These are phyloP conservation scores for Neogobius melanostomus DNA, from an alignment of 2,113 vertebrate genomes.

Conservation along the genomic window DNA sequence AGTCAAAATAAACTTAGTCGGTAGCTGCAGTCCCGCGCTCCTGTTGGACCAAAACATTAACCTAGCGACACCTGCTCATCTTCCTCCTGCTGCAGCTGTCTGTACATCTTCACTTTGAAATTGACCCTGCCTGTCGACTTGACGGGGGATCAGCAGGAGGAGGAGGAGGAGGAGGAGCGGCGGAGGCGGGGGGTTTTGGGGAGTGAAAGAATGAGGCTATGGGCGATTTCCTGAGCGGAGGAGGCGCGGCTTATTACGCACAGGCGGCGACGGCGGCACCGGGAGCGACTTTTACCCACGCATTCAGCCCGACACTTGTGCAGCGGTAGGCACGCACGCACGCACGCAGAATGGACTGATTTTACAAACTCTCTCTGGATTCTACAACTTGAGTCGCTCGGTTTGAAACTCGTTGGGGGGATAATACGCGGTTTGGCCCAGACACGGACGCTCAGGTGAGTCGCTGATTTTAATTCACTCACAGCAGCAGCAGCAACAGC, in stretches of 20 bases:
- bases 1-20: no score
- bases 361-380: background rate
- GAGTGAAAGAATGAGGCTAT: slow-evolving; percentile 71
- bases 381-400: background rate
- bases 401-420: background rate
- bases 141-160: background rate
- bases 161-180: slow-evolving; percentile 1
- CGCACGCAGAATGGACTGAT: slow-evolving; percentile 53
- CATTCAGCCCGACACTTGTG: background rate
- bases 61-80: no score
- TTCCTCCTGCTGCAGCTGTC: no score
- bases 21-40: no score
- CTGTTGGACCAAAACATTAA: no score
- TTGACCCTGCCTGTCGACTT: slow-evolving; percentile 78
- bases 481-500: no score
- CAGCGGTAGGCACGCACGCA: background rate
- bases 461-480: background rate
- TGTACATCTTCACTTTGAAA: slow-evolving; percentile 21
- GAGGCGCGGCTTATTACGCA: slow-evolving; percentile 65
- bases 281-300: background rate
- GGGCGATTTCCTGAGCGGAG: slow-evolving; percentile 86
- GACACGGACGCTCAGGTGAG: slow-evolving; percentile 45
- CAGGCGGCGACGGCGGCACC: slow-evolving; percentile 18
- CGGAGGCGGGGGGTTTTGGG: slow-evolving; percentile 57
- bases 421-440: background rate